Evolutionary conservation across 2,888 invertebrate species (phyloP).

Genomic region (Pilophorus perplexus): DNA sequence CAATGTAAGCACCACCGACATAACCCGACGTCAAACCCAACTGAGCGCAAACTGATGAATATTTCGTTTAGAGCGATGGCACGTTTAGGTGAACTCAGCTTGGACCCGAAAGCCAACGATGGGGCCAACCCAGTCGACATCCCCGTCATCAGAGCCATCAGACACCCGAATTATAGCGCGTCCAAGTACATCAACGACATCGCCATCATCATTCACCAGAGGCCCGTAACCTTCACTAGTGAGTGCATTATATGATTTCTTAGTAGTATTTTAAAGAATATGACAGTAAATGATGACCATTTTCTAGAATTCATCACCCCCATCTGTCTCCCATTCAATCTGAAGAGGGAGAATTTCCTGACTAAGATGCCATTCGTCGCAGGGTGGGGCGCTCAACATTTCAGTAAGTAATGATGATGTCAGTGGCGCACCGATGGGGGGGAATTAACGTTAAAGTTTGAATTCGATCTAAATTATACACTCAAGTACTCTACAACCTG

Average conservation of each 20-base stretch:
- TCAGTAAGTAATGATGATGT: too few relatives aligned
- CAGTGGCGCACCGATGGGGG: too few relatives aligned
- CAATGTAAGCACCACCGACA: conserved; percentile 33
- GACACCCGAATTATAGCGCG: conserved; percentile 40
- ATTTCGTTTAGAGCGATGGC: conserved; percentile 39
- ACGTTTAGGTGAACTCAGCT: conserved; percentile 45
- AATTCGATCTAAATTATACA: too few relatives aligned
- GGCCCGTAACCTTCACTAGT: conserved; percentile 61
- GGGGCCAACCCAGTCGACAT: conserved; percentile 43
- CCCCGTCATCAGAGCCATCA: conserved; percentile 35
- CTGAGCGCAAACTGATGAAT: neutral
- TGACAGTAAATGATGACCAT: neutral
- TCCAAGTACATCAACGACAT: conserved; percentile 44
- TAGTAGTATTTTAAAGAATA: neutral
- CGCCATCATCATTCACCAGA: conserved; percentile 49
- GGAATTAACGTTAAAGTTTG: too few relatives aligned
- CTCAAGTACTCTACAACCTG: too few relatives aligned
- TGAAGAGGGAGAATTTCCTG: conserved; percentile 59
- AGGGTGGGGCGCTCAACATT: conserved; percentile 76
- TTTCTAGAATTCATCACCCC: conserved; percentile 64
- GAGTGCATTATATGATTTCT: conserved; percentile 49
- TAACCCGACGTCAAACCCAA: too few relatives aligned
- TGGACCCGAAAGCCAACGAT: conserved; percentile 38
- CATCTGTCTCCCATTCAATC: conserved; percentile 69
- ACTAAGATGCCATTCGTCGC: conserved; percentile 68